phyloP scores from a whole-genome alignment of 2,113 vertebrate genomes.

The Delphinus delphis region DNA sequence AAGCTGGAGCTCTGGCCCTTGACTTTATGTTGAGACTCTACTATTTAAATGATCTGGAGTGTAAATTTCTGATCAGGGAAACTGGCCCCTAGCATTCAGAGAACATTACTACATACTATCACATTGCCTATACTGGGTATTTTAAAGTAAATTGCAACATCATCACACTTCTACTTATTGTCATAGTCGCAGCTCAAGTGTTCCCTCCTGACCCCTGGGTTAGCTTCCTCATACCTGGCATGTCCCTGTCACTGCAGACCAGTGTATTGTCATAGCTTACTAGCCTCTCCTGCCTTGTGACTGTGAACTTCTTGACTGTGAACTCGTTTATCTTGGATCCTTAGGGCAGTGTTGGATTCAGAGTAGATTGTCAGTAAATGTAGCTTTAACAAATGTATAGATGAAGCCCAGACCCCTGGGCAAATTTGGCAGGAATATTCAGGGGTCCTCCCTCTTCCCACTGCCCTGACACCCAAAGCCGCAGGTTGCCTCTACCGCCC shows the following conservation, averaged over 20 bases:
- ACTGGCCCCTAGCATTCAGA: not conserved
- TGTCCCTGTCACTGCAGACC: too few relatives aligned
- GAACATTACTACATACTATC: not conserved
- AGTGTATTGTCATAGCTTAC: not conserved
- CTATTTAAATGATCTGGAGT: not conserved
- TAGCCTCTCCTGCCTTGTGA: not conserved
- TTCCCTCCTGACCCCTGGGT: too few relatives aligned
- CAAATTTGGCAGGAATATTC: not conserved
- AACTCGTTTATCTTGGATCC: not conserved
- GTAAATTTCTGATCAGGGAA: not conserved
- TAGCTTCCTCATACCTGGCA: not conserved
- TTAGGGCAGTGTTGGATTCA: not conserved
- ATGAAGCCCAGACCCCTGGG: not conserved
- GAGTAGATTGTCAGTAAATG: not conserved
- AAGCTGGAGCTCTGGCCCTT: not conserved
- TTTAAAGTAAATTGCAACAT: not conserved
- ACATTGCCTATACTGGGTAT: not conserved
- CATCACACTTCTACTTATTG: not conserved
- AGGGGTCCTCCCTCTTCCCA: not conserved
- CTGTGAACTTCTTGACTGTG: not conserved
- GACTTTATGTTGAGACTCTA: not conserved
- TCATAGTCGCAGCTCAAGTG: not conserved
- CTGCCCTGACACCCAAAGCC: too few relatives aligned
- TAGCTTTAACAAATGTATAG: not conserved
- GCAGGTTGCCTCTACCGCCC: not conserved